Evolutionary conservation across 1,140 invertebrate genomes (phyloP).

Genomic region (Drosophila santomea): DNA sequence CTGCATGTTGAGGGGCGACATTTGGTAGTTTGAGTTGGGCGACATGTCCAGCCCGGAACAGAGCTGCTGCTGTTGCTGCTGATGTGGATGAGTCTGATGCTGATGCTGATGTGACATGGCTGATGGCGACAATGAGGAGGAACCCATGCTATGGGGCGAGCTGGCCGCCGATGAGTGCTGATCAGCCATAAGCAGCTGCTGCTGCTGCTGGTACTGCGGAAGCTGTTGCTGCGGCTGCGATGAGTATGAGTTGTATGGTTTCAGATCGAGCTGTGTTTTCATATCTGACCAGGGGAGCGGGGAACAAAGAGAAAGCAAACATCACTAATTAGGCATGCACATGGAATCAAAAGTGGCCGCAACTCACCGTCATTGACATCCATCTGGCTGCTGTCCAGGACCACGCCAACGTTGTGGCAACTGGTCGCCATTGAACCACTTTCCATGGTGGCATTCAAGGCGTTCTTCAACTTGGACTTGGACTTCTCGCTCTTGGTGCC

Average conservation of each 20-base stretch:
- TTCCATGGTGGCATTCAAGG: slow-evolving; percentile 28
- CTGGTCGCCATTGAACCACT: slow-evolving; percentile 22
- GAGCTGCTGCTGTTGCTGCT: slow-evolving; percentile 57
- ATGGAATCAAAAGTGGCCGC: slow-evolving; percentile 1
- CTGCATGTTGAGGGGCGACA: slow-evolving; percentile 75
- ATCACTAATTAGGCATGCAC: slow-evolving; percentile 76
- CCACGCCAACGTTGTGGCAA: slow-evolving; percentile 41
- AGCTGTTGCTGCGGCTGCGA: slow-evolving; percentile 48
- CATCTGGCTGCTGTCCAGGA: slow-evolving; percentile 37
- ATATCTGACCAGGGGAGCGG: slow-evolving; percentile 43
- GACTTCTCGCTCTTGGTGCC: slow-evolving; percentile 84
- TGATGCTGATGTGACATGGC: slow-evolving; percentile 40
- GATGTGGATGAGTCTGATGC: slow-evolving; percentile 25
- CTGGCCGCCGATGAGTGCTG: slow-evolving; percentile 67
- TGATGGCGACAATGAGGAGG: slow-evolving; percentile 67
- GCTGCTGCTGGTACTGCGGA: slow-evolving; percentile 42
- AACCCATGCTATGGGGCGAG: slow-evolving; percentile 72
- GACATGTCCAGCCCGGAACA: slow-evolving; percentile 71
- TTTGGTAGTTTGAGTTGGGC: slow-evolving; percentile 63
- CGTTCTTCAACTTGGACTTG: slow-evolving; percentile 50
- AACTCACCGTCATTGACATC: slow-evolving; percentile 61
- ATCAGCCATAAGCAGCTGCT: slow-evolving; percentile 44
- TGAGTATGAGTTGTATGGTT: slow-evolving; percentile 75
- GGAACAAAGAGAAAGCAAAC: slow-evolving; percentile 71
- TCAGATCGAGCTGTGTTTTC: slow-evolving; percentile 55